Conservation (phyloP, 2,113 vertebrate species). For the Thomomys bottae region DNA sequence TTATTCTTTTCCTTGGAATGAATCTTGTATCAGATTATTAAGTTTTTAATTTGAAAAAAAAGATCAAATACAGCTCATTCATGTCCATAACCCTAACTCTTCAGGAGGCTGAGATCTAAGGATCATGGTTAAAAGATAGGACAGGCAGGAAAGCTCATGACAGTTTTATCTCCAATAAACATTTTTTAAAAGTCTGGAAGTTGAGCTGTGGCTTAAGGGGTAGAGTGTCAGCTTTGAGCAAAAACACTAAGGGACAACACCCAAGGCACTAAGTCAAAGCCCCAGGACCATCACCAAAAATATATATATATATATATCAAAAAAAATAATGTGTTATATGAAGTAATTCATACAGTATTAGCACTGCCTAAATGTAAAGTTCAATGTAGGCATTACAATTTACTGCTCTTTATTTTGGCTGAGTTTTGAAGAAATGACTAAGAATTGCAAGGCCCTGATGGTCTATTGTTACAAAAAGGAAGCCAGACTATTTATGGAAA, state of each 20-base stretch:
- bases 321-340: not conserved
- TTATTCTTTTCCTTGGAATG: not conserved
- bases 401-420: not conserved
- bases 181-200: too few species aligned
- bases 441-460: constrained; percentile 1
- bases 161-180: too few species aligned
- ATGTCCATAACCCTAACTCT: too few species aligned
- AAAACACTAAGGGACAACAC: too few species aligned
- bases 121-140: too few species aligned
- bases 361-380: not conserved
- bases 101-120: too few species aligned
- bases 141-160: too few species aligned
- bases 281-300: too few species aligned
- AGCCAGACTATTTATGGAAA: not conserved
- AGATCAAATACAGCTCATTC: not conserved
- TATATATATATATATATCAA: too few species aligned
- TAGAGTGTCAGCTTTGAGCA: too few species aligned
- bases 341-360: constrained; percentile 18
- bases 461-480: constrained; percentile 19
- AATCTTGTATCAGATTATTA: not conserved
- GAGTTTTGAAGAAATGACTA: not conserved
- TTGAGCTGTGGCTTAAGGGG: too few species aligned
- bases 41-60: constrained; percentile 7
- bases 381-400: not conserved
- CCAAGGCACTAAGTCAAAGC: too few species aligned